Evolutionary conservation across 2,113 vertebrate species (phyloP).

Genomic region (Pseudopodoces humilis): DNA sequence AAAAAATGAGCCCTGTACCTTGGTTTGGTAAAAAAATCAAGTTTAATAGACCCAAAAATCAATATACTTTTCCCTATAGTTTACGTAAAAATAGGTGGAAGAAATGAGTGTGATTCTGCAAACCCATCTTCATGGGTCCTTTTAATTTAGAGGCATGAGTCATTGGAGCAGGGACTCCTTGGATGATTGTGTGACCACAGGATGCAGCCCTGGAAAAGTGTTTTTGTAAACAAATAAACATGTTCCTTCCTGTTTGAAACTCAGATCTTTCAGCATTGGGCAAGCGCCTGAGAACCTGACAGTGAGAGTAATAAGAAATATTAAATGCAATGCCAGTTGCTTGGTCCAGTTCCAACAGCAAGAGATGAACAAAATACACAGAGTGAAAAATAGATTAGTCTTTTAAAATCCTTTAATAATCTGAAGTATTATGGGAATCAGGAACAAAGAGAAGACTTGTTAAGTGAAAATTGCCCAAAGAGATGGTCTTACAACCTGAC

Average conservation of each 20-base stretch:
- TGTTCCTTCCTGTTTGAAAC: constrained; percentile 50
- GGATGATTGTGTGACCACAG: constrained; percentile 37
- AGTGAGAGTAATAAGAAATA: constrained; percentile 1
- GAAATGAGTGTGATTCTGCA: neutral
- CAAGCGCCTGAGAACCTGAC: constrained; percentile 13
- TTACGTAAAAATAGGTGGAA: neutral
- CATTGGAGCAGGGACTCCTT: neutral
- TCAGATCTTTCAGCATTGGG: neutral
- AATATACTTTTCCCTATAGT: neutral
- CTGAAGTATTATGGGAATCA: neutral
- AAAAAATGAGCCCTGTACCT: neutral
- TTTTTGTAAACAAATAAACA: constrained; percentile 66
- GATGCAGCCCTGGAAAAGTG: constrained; percentile 53
- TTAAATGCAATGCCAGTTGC: neutral
- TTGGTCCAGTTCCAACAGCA: neutral
- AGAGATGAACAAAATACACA: neutral
- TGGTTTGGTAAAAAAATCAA: neutral
- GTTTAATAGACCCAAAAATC: neutral
- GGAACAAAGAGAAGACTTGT: neutral
- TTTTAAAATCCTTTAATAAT: neutral
- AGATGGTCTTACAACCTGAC: neutral
- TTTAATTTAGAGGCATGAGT: constrained; percentile 49
- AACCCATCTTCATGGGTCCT: neutral
- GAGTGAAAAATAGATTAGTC: neutral
- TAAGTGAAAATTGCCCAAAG: neutral